A percentile compares a stretch with the other conserved stretches of the same genome.
phyloP scores from a whole-genome alignment of 2,113 vertebrate genomes.

The Platycercus adscitus region DNA sequence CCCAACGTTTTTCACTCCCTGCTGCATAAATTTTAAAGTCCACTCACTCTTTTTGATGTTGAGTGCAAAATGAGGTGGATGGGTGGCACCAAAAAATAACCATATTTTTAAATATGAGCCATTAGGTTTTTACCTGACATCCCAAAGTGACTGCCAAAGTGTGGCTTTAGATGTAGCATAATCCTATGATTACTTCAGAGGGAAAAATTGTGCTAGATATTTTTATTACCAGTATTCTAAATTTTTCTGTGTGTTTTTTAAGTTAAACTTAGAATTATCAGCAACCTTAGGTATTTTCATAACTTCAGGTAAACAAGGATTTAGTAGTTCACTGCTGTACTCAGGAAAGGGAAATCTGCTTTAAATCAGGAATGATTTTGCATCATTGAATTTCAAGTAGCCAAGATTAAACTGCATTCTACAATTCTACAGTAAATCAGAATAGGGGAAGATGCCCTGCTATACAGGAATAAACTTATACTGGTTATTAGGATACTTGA shows the following conservation, averaged over 20 bases:
- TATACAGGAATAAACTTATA: neutral
- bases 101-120: neutral
- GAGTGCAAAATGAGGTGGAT: neutral
- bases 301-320: neutral
- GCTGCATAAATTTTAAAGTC: constrained; percentile 9
- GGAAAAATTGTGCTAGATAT: neutral
- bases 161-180: neutral
- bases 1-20: constrained; percentile 3
- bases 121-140: neutral
- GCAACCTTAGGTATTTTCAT: neutral
- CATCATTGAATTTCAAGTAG: neutral
- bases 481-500: neutral
- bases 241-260: neutral
- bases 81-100: neutral
- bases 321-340: neutral
- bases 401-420: neutral
- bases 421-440: neutral
- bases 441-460: neutral
- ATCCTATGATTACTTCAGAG: neutral
- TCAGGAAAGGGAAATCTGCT: neutral
- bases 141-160: neutral
- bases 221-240: neutral
- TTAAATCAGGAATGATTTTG: neutral
- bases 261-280: neutral
- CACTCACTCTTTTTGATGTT: neutral